These are phyloP conservation scores for Atta texana DNA, from an alignment of 1,140 invertebrate genomes.

Conservation along the genomic window DNA sequence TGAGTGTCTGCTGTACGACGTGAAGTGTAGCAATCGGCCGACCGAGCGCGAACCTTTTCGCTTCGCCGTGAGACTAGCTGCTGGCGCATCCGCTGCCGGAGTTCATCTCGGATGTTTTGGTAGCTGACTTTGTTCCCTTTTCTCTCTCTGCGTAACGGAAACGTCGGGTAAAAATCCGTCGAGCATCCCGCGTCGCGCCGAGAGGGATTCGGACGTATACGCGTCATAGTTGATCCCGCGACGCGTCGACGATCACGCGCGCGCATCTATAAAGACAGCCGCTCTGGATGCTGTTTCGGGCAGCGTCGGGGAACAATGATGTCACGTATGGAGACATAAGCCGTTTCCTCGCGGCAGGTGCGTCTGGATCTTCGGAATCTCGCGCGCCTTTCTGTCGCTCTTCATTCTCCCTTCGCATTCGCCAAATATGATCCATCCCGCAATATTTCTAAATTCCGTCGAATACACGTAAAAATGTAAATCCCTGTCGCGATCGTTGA, in stretches of 20 bases:
- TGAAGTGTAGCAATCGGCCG: conserved; percentile 50
- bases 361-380: conserved; percentile 10
- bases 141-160: conserved; percentile 35
- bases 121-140: conserved; percentile 74
- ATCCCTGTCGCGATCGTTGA: not conserved
- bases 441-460: not conserved
- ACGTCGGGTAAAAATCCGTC: conserved; percentile 36
- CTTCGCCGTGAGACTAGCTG: conserved; percentile 68
- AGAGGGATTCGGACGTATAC: not conserved
- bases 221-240: not conserved
- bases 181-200: not conserved
- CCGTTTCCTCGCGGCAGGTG: conserved; percentile 70
- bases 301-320: conserved; percentile 72
- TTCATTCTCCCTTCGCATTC: no score
- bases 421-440: no score
- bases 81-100: conserved; percentile 72
- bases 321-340: conserved; percentile 79
- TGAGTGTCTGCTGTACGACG: conserved; percentile 35
- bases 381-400: not conserved
- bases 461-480: not conserved
- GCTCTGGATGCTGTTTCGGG: conserved; percentile 67
- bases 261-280: no score
- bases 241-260: not conserved
- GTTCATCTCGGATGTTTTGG: conserved; percentile 76
- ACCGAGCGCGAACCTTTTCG: conserved; percentile 26